phyloP scores from a whole-genome alignment of 1,140 invertebrate species.

The Drosophila jambulina region DNA sequence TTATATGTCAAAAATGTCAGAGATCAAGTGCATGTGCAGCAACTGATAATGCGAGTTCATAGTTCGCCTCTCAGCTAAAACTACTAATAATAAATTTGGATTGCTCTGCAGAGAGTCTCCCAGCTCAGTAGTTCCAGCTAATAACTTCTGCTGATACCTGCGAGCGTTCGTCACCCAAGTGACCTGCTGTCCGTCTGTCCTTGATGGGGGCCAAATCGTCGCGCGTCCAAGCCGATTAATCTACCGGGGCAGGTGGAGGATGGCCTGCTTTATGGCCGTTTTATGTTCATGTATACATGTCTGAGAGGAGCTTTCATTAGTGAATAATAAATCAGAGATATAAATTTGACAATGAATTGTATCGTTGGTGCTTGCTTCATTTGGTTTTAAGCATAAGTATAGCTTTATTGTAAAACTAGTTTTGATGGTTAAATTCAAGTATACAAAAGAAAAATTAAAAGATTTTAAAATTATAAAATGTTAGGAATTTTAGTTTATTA shows the following conservation, averaged over 20 bases:
- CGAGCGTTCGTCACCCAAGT: conserved; percentile 12
- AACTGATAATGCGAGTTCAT: conserved; percentile 20
- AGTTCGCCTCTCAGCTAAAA: background rate
- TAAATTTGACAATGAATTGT: conserved; percentile 2
- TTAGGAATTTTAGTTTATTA: no score
- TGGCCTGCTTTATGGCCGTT: conserved; percentile 55
- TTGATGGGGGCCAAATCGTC: conserved; percentile 10
- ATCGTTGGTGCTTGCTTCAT: background rate
- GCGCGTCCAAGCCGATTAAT: conserved; percentile 27
- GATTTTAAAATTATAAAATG: no score
- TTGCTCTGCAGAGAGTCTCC: conserved; percentile 2
- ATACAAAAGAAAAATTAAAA: background rate
- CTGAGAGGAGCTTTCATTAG: conserved; percentile 51
- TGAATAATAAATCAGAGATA: conserved; percentile 62
- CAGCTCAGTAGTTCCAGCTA: background rate
- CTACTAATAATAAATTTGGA: background rate
- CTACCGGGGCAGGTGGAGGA: conserved; percentile 1
- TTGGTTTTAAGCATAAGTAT: no score
- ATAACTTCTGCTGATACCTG: conserved; percentile 11
- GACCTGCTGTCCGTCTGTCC: conserved; percentile 11
- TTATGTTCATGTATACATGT: conserved; percentile 31
- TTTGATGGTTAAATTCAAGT: background rate
- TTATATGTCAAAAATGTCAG: conserved; percentile 8
- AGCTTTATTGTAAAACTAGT: background rate
- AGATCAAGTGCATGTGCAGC: conserved; percentile 2